Conservation (phyloP, 2,113 vertebrate genomes). For the Scolopax mira region DNA sequence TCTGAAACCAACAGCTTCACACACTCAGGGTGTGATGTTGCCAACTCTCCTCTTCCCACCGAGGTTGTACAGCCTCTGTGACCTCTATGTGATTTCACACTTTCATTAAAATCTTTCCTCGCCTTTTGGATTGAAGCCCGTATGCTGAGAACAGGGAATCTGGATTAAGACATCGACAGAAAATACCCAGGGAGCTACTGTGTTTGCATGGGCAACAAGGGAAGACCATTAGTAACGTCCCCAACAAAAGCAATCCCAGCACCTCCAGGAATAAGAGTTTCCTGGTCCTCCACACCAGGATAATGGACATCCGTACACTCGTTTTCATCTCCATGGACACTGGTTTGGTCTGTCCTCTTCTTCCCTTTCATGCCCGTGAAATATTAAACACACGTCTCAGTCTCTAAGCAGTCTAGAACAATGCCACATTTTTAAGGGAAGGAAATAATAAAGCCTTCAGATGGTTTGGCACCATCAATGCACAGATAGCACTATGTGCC, state of each 20-base stretch:
- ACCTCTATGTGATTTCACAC: background rate
- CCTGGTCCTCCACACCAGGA: background rate
- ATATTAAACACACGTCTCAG: slow-evolving; percentile 10
- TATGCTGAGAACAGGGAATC: background rate
- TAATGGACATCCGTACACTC: background rate
- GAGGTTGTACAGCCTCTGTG: background rate
- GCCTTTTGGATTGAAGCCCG: background rate
- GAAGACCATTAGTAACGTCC: background rate
- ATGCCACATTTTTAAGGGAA: background rate
- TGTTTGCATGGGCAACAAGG: rapidly evolving
- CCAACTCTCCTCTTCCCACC: background rate
- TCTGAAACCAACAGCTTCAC: background rate
- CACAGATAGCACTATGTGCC: background rate
- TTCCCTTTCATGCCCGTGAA: background rate
- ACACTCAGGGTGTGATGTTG: background rate
- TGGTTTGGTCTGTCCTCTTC: background rate
- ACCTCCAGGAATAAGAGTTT: background rate
- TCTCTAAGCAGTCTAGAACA: background rate
- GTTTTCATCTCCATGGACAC: background rate
- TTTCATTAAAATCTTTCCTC: background rate
- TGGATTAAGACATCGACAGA: background rate
- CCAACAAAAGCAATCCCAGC: background rate
- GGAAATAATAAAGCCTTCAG: background rate
- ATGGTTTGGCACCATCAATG: background rate
- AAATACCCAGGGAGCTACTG: background rate